Conservation (phyloP, 2,888 invertebrate species). For the Rhorus exstirpatorius region DNA sequence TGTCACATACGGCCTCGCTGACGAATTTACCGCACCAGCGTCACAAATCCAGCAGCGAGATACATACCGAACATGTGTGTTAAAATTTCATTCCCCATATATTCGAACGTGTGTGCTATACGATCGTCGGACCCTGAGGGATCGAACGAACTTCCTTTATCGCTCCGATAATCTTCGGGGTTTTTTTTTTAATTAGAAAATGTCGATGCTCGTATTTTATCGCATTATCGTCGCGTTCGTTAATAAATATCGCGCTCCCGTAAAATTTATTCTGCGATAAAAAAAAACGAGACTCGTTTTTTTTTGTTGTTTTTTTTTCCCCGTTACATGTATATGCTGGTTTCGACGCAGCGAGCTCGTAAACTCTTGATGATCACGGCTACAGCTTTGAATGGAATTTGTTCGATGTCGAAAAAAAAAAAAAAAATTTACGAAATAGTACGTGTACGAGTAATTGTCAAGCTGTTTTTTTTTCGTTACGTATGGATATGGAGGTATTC, state of each 20-base stretch:
- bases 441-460: no score
- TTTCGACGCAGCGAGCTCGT: no score
- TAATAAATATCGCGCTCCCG: neutral
- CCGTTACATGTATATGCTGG: no score
- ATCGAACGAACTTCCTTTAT: neutral
- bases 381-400: conserved; percentile 25
- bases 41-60: conserved; percentile 29
- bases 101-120: conserved; percentile 1
- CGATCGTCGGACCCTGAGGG: neutral
- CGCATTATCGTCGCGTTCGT: conserved; percentile 8
- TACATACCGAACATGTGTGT: conserved; percentile 60
- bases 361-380: conserved; percentile 12
- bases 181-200: conserved; percentile 16
- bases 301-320: neutral
- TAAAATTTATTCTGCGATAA: conserved; percentile 8
- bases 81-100: conserved; percentile 47
- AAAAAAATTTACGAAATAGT: no score
- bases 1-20: conserved; percentile 64
- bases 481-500: no score
- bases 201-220: conserved; percentile 11
- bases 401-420: conserved; percentile 16
- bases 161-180: neutral
- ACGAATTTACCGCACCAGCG: conserved; percentile 58
- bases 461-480: no score
- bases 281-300: neutral